Percentiles rank a stretch among this genome's conserved stretches.
phyloP scores from a whole-genome alignment of 2,888 invertebrate genomes.

The Tetranychus truncatus region DNA sequence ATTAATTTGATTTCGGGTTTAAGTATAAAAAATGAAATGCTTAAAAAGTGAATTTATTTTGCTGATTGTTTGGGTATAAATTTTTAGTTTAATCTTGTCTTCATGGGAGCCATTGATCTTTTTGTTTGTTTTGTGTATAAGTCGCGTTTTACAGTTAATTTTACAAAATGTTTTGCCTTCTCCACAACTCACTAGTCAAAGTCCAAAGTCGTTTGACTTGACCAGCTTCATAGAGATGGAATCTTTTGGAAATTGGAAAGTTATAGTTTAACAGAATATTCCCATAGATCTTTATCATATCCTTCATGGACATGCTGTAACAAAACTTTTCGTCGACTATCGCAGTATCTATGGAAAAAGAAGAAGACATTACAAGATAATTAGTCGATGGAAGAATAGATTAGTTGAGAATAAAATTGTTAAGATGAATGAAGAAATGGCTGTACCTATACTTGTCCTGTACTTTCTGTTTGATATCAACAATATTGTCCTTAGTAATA shows the following conservation, averaged over 20 bases:
- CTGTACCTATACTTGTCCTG: constrained; percentile 82
- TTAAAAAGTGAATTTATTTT: too few species aligned
- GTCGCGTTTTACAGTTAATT: too few species aligned
- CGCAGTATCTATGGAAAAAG: constrained; percentile 63
- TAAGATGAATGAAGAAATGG: neutral
- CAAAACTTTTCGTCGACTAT: constrained; percentile 81
- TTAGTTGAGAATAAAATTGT: neutral
- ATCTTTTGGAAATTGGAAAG: neutral
- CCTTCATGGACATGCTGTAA: constrained; percentile 96
- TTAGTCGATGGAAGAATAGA: neutral
- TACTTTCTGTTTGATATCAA: constrained; percentile 94
- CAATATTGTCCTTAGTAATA: constrained; percentile 87
- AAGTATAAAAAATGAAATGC: too few species aligned
- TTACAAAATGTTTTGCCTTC: too few species aligned
- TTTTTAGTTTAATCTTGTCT: too few species aligned
- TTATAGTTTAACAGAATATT: constrained; percentile 18
- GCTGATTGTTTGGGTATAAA: too few species aligned
- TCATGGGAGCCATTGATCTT: too few species aligned
- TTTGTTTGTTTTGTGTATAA: too few species aligned
- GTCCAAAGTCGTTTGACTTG: too few species aligned
- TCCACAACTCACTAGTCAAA: too few species aligned
- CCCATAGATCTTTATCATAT: constrained; percentile 75
- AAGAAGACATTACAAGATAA: constrained; percentile 8
- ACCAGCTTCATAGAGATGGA: too few species aligned
- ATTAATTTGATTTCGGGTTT: too few species aligned